Conservation (phyloP, 2,113 vertebrate genomes). For the Aleadryas rufinucha region DNA sequence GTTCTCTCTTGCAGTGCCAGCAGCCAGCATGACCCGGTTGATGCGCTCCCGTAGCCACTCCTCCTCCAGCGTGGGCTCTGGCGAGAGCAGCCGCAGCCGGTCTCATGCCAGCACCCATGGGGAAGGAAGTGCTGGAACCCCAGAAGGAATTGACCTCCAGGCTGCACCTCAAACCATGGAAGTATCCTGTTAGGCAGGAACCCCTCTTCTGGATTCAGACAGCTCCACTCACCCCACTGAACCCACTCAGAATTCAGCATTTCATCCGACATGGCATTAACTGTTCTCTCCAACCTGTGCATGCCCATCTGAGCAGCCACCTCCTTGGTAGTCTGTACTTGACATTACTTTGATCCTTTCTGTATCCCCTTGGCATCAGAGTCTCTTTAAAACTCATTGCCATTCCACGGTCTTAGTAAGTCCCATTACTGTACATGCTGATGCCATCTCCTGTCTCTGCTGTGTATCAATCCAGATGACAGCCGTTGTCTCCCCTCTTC, state of each 20-base stretch:
- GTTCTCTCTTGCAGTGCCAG: conserved; percentile 83
- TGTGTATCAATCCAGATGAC: conserved; percentile 55
- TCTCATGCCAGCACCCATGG: conserved; percentile 75
- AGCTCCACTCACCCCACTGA: conserved; percentile 36
- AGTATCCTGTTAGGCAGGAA: conserved; percentile 87
- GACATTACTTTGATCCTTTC: conserved; percentile 63
- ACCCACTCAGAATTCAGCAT: conserved; percentile 62
- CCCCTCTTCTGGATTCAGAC: conserved; percentile 45
- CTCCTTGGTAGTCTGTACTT: conserved; percentile 64
- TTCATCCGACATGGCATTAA: conserved; percentile 57
- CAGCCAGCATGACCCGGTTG: conserved; percentile 89
- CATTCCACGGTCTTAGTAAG: conserved; percentile 64
- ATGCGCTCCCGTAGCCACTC: conserved; percentile 90
- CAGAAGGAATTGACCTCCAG: conserved; percentile 75
- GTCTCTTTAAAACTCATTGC: conserved; percentile 50
- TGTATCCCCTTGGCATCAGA: conserved; percentile 54
- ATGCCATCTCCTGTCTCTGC: conserved; percentile 53
- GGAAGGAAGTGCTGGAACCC: conserved; percentile 72
- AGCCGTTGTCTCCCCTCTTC: not conserved
- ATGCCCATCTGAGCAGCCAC: conserved; percentile 64
- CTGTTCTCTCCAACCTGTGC: conserved; percentile 66
- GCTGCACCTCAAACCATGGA: conserved; percentile 89
- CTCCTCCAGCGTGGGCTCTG: conserved; percentile 86
- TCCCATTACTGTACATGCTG: conserved; percentile 38
- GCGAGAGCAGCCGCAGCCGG: conserved; percentile 80